phyloP scores from a whole-genome alignment of 2,888 invertebrate species.

The Taenaris catops region DNA sequence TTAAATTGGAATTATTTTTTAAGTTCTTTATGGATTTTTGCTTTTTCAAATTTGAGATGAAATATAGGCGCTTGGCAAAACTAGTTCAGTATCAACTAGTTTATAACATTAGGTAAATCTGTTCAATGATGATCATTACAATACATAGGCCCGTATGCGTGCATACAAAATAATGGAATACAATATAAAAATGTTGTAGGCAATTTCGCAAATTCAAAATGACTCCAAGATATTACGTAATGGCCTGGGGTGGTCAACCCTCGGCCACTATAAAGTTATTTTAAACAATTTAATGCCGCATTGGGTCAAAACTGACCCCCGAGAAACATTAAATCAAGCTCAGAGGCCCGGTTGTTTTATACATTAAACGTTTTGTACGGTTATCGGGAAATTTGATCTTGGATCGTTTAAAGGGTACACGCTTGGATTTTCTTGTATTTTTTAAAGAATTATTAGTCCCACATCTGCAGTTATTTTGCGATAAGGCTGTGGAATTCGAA shows the following conservation, averaged over 20 bases:
- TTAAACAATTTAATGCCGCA: constrained; percentile 57
- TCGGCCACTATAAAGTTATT: constrained; percentile 54
- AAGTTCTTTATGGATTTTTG: no score
- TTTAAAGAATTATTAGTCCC: constrained; percentile 67
- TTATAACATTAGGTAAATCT: no score
- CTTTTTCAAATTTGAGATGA: no score
- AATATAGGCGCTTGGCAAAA: no score
- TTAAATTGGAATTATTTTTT: no score
- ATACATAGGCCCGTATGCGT: no score
- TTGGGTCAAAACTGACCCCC: constrained; percentile 52
- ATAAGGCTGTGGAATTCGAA: constrained; percentile 18
- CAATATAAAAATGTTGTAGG: background rate
- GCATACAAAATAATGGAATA: no score
- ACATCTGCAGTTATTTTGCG: constrained; percentile 43
- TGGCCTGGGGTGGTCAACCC: constrained; percentile 46
- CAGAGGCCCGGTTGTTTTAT: constrained; percentile 39
- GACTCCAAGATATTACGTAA: constrained; percentile 33
- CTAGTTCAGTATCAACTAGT: no score
- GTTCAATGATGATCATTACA: no score
- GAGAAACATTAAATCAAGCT: constrained; percentile 56
- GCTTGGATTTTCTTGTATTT: constrained; percentile 53
- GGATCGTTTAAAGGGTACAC: constrained; percentile 47
- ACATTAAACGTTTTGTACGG: constrained; percentile 44
- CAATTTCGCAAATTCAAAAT: constrained; percentile 22
- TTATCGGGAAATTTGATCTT: constrained; percentile 59